A percentile compares a stretch with the other conserved stretches of the same genome.
These are phyloP conservation scores for Rhyacophila brunnea DNA, from an alignment of 1,140 invertebrate species.

Conservation along the genomic window DNA sequence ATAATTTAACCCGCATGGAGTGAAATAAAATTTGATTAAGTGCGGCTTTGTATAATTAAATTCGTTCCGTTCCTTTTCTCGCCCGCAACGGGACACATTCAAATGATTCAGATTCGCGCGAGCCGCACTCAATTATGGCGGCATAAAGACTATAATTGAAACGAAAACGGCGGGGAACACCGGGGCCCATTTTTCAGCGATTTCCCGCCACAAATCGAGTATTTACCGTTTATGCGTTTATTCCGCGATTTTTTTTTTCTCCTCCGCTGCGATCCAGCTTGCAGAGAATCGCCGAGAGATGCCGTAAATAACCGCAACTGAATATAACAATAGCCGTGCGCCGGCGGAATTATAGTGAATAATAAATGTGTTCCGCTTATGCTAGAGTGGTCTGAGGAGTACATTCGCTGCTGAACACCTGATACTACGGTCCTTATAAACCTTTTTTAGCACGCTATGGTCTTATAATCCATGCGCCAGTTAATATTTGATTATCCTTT, in stretches of 20 bases:
- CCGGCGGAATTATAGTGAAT: slow-evolving; percentile 16
- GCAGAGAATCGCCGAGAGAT: not conserved
- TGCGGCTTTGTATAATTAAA: too few species aligned
- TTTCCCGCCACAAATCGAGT: slow-evolving; percentile 5
- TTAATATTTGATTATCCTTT: too few species aligned
- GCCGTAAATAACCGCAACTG: slow-evolving; percentile 10
- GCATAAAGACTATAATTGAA: slow-evolving; percentile 16
- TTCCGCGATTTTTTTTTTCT: slow-evolving; percentile 2
- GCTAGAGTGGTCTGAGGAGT: not conserved
- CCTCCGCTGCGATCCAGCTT: not conserved
- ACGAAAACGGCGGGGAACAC: not conserved
- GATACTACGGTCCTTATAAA: slow-evolving; percentile 1
- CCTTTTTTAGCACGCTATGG: slow-evolving; percentile 2
- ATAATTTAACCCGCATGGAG: too few species aligned
- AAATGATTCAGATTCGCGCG: too few species aligned
- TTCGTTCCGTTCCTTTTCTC: too few species aligned
- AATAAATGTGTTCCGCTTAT: slow-evolving; percentile 15
- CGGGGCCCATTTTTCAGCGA: slow-evolving; percentile 1
- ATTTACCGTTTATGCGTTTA: slow-evolving; percentile 16
- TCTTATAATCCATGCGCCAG: not conserved
- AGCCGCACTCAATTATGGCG: slow-evolving; percentile 4
- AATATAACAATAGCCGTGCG: slow-evolving; percentile 12
- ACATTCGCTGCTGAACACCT: slow-evolving; percentile 1
- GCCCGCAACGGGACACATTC: too few species aligned
- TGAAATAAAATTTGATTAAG: too few species aligned